These are phyloP conservation scores for Nasonia giraulti DNA, from an alignment of 1,140 invertebrate species.

Conservation along the genomic window DNA sequence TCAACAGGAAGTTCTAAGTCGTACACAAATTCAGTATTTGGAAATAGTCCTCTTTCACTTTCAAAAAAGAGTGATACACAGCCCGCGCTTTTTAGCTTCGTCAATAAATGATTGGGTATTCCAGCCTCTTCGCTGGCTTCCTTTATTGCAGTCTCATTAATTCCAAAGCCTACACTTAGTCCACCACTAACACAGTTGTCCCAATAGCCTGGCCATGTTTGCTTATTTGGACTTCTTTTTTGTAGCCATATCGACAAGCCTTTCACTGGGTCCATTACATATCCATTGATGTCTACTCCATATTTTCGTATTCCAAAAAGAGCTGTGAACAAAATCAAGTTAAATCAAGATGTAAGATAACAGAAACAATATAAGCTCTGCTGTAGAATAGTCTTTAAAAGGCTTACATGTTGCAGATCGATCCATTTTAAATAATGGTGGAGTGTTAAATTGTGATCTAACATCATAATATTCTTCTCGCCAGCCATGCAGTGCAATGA, in stretches of 20 bases:
- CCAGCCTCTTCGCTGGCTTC: conserved; percentile 96
- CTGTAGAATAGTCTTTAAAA: conserved; percentile 12
- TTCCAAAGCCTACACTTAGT: conserved; percentile 88
- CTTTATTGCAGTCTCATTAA: conserved; percentile 91
- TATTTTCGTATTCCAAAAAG: conserved; percentile 95
- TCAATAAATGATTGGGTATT: conserved; percentile 83
- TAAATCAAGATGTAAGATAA: not conserved
- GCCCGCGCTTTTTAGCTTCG: conserved; percentile 85
- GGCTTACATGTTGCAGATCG: conserved; percentile 88
- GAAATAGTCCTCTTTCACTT: conserved; percentile 92
- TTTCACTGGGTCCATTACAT: conserved; percentile 87
- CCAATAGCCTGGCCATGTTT: conserved; percentile 95
- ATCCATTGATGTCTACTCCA: conserved; percentile 96
- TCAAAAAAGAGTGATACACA: conserved; percentile 94
- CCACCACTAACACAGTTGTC: conserved; percentile 97
- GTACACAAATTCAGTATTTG: conserved; percentile 96
- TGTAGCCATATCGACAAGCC: conserved; percentile 95
- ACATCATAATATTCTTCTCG: conserved; percentile 95
- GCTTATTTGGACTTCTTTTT: conserved; percentile 90
- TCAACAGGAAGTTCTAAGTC: conserved; percentile 92
- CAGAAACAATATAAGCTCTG: not conserved
- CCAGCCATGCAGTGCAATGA: conserved; percentile 89
- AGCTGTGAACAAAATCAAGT: conserved; percentile 68
- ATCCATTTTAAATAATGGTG: conserved; percentile 91
- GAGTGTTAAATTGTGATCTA: conserved; percentile 80